These are phyloP conservation scores for Xiphophorus hellerii DNA, from an alignment of 2,113 vertebrate genomes.

Conservation along the genomic window DNA sequence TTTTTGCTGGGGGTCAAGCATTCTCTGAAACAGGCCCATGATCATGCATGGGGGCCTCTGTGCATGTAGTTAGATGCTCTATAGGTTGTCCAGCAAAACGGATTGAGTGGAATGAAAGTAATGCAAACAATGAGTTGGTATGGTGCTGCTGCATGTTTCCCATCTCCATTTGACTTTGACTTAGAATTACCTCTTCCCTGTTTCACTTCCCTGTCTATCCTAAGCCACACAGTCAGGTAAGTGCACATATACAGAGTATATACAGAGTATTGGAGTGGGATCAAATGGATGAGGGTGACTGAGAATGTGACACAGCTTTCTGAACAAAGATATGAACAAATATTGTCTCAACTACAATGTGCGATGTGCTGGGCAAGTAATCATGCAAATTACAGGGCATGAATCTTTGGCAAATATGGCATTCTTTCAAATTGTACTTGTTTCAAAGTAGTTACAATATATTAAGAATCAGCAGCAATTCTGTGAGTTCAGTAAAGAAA, in stretches of 20 bases:
- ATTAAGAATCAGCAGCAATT: no score
- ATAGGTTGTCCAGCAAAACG: conserved; percentile 40
- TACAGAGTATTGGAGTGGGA: conserved; percentile 18
- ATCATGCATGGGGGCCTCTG: conserved; percentile 96
- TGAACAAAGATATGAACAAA: conserved; percentile 58
- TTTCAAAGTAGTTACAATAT: background rate
- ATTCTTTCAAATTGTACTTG: conserved; percentile 39
- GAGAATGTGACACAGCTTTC: conserved; percentile 52
- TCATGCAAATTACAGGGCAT: conserved; percentile 44
- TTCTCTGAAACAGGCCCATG: conserved; percentile 82
- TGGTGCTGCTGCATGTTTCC: conserved; percentile 65
- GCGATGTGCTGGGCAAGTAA: conserved; percentile 8
- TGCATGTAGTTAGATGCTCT: conserved; percentile 91
- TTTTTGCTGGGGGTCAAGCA: conserved; percentile 91
- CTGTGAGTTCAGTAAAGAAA: no score
- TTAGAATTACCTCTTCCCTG: background rate
- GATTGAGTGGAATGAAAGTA: conserved; percentile 37
- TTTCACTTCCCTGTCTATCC: background rate
- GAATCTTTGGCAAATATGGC: conserved; percentile 46
- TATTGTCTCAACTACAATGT: conserved; percentile 68
- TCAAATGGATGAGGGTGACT: conserved; percentile 36
- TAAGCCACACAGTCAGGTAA: conserved; percentile 66
- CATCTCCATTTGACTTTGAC: background rate
- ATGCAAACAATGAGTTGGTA: conserved; percentile 41
- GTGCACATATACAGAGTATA: conserved; percentile 33